Conservation (phyloP, 1,140 invertebrate genomes). For the Latrodectus geometricus region DNA sequence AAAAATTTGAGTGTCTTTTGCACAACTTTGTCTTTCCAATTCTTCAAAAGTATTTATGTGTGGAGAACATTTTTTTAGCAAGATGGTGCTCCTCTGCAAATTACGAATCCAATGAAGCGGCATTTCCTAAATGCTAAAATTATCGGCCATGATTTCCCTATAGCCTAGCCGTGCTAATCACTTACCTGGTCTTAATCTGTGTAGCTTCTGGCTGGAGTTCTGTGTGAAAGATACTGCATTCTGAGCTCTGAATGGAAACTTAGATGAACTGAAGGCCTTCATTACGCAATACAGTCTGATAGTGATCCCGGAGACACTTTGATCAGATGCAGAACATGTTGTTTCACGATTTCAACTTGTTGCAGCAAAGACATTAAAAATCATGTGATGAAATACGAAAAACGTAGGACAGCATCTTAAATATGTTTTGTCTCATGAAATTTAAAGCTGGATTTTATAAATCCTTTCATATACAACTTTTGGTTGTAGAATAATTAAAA, state of each 20-base stretch:
- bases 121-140: neutral
- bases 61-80: conserved; percentile 21
- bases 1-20: conserved; percentile 39
- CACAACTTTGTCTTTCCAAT: conserved; percentile 26
- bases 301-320: neutral
- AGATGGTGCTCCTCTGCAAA: neutral
- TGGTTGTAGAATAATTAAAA: neutral
- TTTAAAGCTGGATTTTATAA: neutral
- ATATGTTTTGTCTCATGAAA: neutral
- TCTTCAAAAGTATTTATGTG: conserved; percentile 41
- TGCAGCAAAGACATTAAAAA: neutral
- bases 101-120: conserved; percentile 8
- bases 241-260: neutral
- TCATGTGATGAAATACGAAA: too few species aligned
- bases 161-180: neutral
- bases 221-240: neutral
- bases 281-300: neutral
- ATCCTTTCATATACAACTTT: neutral
- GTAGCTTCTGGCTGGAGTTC: neutral
- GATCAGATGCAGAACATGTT: conserved; percentile 1
- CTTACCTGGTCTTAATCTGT: neutral
- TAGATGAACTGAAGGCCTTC: neutral
- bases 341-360: neutral
- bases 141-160: neutral
- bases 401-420: neutral